phyloP scores from a whole-genome alignment of 2,113 vertebrate genomes.

The Procavia capensis region DNA sequence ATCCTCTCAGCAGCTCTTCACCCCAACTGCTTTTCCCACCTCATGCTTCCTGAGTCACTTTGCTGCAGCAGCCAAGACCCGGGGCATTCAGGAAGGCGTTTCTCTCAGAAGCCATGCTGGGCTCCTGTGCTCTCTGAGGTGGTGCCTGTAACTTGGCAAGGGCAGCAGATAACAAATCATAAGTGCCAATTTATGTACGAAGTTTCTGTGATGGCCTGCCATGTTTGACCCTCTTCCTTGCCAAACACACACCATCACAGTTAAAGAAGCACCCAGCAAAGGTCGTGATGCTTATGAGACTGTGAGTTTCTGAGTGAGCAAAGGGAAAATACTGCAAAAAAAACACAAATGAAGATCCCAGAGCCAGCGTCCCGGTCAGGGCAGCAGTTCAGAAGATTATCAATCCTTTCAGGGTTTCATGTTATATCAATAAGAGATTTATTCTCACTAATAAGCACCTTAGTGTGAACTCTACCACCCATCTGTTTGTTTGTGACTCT shows the following conservation, averaged over 20 bases:
- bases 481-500: background rate
- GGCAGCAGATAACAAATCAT: background rate
- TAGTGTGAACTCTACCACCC: background rate
- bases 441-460: background rate
- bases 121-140: background rate
- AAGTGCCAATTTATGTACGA: background rate
- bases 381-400: background rate
- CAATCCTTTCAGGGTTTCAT: background rate
- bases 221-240: accelerated
- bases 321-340: background rate
- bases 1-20: background rate
- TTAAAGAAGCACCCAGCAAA: background rate
- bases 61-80: background rate
- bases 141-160: background rate
- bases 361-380: background rate
- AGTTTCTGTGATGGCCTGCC: background rate
- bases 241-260: accelerated
- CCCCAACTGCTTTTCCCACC: background rate
- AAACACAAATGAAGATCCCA: background rate
- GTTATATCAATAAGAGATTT: background rate
- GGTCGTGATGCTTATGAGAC: background rate
- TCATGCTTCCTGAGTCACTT: background rate
- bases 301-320: background rate
- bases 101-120: background rate
- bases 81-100: background rate